Base-by-base conservation (phyloP, 2,888 invertebrate species). In the Dorcus parallelipipedus region DNA sequence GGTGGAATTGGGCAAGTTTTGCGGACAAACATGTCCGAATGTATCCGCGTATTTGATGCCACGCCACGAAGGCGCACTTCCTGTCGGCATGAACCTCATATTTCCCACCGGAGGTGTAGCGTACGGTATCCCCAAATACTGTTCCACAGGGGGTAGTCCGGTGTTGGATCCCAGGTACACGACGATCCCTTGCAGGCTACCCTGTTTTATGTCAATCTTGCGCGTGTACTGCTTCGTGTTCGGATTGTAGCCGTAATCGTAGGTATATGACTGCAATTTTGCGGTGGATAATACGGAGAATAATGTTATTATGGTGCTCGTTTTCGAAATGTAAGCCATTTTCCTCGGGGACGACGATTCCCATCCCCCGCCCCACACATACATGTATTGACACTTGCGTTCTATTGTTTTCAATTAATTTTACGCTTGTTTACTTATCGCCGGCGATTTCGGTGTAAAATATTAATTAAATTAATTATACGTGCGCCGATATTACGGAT, bases 11-110 rank as follows among this genome's bases (percentile, higher is more conserved):
- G 93, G 93, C 63, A 91, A 79, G 52, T 86, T 83, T 80, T 95
- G 95, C 0, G 94, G 94, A 76, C 95, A 96, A 3, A 94, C 95
- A 0, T 93, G 90, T 5, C 86, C 88, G 66, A 91, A 87, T 57
- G 80, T 84, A 10, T 86, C 85, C 4, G 89, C 89, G 76, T 84
- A 83, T 73, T 84, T 85, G 2, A 87, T 80, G 0, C 85, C 87
- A 5, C 86, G 80, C 95, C 95, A 94, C 0, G 90, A 88, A 52
- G 90, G 85, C 0, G 94, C 92, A 54, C 88, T 89, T 45, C 88
- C 86, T 81, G 82, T 72, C 8, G 78, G 78, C 78, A 78, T 78
- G 65, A 77, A 78, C 59, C 88, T 83, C 52, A 89, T 80, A 57
- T 80, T 84, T 5, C 87, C 89, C 4, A 87, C 82, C 0, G 92